Base-by-base conservation (phyloP, 2,797 vertebrate genomes). In the Rhyacichthys aspro region DNA sequence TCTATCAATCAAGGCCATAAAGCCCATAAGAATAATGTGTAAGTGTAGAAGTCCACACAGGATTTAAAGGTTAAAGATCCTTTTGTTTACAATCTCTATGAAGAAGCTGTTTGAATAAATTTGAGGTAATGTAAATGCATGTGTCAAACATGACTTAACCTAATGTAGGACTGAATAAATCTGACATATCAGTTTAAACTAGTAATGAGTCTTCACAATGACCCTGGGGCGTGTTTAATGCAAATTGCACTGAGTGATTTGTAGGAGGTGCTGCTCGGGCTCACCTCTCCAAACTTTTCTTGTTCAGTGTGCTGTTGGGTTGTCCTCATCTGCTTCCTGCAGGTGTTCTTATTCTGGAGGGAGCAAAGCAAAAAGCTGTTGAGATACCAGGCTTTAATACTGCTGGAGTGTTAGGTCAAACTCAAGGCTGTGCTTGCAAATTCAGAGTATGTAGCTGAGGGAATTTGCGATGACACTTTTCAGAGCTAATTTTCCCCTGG, bases 401-500 rank as follows among this genome's bases (percentile, higher is more conserved):
- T 55, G 39, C 48, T 16, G 3, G 50, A 44, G 34, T 56, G 18
- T 17, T 11, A n/a, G 48, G 38, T 73, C 59, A 59, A 67, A 55
- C 15, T 59, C 44, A 68, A 18, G 6, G 53, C 14, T 9, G 28
- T 67, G n/a, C 42, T 57, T 52, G 32, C 14, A 58, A 42, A 69
- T 64, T 48, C 62, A 43, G 48, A n/a, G 39, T 11, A 67, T 15
- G 23, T 17, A 10, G 9, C 19, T 38, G 42, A 36, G 44, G 66
- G 72, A 76, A 65, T 58, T 56, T 43, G 19, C 43, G 49, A 49
- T 78, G 77, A 77, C 74, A 74, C 58, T 59, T 78, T n/a, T 46
- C 55, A 78, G 68, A 76, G 55, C 62, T 70, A 87, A 88, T 86
- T 81, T 83, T 58, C 72, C 56, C 9, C 19, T 17, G 19, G 43